A percentile compares a stretch with the other conserved stretches of the same genome.
Conservation (phyloP, 2,113 vertebrate genomes). For the Ceyx cyanopectus region DNA sequence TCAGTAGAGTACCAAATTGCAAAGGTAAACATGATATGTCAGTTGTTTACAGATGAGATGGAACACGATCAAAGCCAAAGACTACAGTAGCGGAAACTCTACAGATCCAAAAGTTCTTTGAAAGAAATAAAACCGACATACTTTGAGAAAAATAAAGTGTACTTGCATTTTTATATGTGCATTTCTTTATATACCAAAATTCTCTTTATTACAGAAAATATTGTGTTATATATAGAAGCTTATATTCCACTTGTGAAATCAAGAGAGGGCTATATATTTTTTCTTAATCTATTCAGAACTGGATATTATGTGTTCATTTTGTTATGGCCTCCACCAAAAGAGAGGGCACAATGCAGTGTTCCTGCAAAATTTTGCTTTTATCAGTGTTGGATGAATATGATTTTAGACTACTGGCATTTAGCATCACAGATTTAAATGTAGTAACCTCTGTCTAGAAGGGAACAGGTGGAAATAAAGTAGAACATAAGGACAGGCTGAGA, state of each 20-base stretch:
- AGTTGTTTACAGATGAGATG: background rate
- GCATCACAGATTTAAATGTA: background rate
- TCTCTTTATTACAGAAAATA: background rate
- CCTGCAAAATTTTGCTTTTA: background rate
- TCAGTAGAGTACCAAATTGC: background rate
- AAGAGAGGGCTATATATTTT: background rate
- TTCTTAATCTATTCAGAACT: background rate
- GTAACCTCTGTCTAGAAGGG: background rate
- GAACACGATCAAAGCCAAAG: background rate
- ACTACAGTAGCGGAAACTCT: background rate
- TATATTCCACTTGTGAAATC: background rate
- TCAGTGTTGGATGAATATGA: fast-evolving
- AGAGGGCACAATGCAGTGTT: background rate
- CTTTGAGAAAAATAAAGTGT: background rate
- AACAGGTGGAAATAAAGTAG: background rate
- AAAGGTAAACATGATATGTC: background rate
- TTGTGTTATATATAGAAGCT: background rate
- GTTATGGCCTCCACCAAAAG: background rate
- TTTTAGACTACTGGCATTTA: background rate
- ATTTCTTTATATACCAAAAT: background rate
- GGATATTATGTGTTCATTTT: background rate
- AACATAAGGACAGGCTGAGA: background rate
- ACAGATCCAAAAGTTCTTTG: background rate
- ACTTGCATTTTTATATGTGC: background rate
- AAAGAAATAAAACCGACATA: background rate